These are phyloP conservation scores for Ceratosolen solmsi DNA, from an alignment of 1,140 invertebrate genomes.

Conservation along the genomic window DNA sequence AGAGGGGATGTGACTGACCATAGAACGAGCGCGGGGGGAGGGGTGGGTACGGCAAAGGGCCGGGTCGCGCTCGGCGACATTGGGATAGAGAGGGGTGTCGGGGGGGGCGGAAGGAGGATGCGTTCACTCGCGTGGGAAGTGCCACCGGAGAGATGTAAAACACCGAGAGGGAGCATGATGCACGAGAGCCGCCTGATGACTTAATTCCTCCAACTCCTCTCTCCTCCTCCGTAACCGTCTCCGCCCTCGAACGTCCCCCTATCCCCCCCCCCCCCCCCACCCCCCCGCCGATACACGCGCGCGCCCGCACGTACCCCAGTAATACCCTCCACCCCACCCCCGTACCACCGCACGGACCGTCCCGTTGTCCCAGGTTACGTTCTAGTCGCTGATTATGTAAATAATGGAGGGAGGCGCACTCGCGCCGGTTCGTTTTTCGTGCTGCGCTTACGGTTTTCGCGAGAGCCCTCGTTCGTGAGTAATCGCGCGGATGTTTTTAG, in stretches of 20 bases:
- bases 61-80: too few species aligned
- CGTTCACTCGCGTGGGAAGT: constrained; percentile 43
- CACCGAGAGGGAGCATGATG: constrained; percentile 21
- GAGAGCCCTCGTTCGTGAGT: not conserved
- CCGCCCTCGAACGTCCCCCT: not conserved
- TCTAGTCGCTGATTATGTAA: constrained; percentile 33
- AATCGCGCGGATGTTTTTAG: constrained; percentile 17
- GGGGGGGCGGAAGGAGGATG: constrained; percentile 51
- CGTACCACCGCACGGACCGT: too few species aligned
- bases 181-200: constrained; percentile 41
- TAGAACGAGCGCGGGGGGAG: too few species aligned
- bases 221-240: not conserved
- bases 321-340: too few species aligned
- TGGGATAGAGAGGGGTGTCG: constrained; percentile 11
- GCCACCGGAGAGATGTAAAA: constrained; percentile 31
- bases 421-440: not conserved
- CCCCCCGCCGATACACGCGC: not conserved
- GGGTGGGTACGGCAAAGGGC: too few species aligned
- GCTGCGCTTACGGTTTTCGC: not conserved
- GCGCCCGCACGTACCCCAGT: not conserved
- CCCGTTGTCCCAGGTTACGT: not conserved
- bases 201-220: constrained; percentile 25
- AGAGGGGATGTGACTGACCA: not conserved
- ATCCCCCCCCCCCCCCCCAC: not conserved
- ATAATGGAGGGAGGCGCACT: not conserved